Evolutionary conservation across 1,140 invertebrate species (phyloP).

Genomic region (Cecropterus lyciades): DNA sequence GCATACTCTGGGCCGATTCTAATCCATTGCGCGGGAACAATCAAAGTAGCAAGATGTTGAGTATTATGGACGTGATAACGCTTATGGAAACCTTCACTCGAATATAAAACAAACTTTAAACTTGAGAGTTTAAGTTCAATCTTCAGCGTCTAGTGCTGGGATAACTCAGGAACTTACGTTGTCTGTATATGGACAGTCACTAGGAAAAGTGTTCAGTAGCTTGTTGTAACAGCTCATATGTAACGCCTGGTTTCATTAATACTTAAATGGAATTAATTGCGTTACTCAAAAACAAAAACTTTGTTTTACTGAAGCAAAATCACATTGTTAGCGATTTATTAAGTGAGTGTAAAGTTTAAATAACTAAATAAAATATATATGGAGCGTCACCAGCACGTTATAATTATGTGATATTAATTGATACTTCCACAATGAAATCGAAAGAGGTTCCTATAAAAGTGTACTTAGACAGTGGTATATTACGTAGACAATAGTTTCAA

Average conservation of each 20-base stretch:
- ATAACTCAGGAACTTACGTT: constrained; percentile 42
- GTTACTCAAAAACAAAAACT: no score
- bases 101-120: constrained; percentile 37
- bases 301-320: no score
- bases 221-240: constrained; percentile 2
- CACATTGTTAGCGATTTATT: no score
- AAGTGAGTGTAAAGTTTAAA: no score
- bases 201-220: constrained; percentile 39
- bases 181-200: constrained; percentile 49
- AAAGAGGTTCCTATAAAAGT: no score
- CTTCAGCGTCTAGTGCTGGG: background rate
- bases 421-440: no score
- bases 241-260: background rate
- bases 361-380: no score
- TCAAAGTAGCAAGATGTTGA: constrained; percentile 49
- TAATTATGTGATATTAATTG: no score
- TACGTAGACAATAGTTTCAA: constrained; percentile 9
- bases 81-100: constrained; percentile 17
- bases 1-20: constrained; percentile 41
- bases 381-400: no score
- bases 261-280: no score
- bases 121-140: constrained; percentile 32
- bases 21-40: constrained; percentile 53
- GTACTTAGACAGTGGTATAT: no score
- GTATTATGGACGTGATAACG: constrained; percentile 50